Base-by-base conservation (phyloP, 2,888 invertebrate species). In the Drosophila seclusa region DNA sequence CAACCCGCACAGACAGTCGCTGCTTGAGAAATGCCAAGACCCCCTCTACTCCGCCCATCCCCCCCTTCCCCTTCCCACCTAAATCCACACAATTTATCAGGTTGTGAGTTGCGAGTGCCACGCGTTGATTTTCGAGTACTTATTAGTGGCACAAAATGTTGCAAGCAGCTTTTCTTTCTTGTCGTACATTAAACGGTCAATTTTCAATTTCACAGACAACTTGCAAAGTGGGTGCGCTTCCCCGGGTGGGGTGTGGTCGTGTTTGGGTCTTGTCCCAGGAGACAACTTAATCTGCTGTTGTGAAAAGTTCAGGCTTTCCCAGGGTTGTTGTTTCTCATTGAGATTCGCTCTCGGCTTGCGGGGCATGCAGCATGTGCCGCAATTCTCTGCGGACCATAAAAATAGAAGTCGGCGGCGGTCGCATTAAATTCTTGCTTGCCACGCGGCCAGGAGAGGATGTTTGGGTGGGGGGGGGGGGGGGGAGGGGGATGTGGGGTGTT, bases 141-240 rank as follows among this genome's bases (percentile, higher is more conserved):
- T 84, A 90, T 90, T 88, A 90, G 74, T 78, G 70, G 55, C 83
- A 75, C 79, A 54, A 82, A 87, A 72, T 89, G 88, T 73, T 82
- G 75, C 66, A 67, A 63, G 72, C 83, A 49, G 66, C 53, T 48
- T 57, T 50, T 45, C 55, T 45, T 58, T 32, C 54, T 29, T 78
- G 29, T 32, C 36, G 27, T 48, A 81, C 90, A 91, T 92, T 92
- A 92, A 90, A 89, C 91, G 92, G 91, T 91, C 90, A 90, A 92
- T 92, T 92, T 92, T 88, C 86, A 90, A 89, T 86, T 91, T 87
- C 90, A 78, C 85, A 89, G 85, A 74, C 83, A 89, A 87, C 73
- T 84, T 89, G 85, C 38, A 36, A 73, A 78, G 85, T 67, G 82
- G 66, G 55, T 55, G 68, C 65, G 69, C 48, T 24, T 31, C 45